Conservation (phyloP, 1,140 invertebrate species). For the Drosophila pandora region DNA sequence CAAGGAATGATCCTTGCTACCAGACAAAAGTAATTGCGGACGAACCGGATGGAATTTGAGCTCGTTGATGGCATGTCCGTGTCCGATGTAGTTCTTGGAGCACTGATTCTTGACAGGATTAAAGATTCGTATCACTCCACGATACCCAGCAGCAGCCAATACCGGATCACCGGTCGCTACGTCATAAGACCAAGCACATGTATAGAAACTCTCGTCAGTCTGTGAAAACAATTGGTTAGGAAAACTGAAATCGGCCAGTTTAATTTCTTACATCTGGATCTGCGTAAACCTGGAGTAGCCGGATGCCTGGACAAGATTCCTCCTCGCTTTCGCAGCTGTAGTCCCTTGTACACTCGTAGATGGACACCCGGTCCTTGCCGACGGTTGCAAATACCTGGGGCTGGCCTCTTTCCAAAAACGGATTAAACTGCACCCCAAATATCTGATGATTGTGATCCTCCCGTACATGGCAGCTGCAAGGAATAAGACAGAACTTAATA, state of each 20-base stretch:
- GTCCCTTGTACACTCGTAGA: slow-evolving; percentile 91
- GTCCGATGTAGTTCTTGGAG: slow-evolving; percentile 95
- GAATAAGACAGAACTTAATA: background rate
- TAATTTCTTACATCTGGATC: slow-evolving; percentile 92
- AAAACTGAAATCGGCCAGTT: background rate
- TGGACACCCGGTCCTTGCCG: slow-evolving; percentile 95
- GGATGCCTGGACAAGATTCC: slow-evolving; percentile 88
- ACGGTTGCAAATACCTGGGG: slow-evolving; percentile 96
- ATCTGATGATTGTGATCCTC: slow-evolving; percentile 97
- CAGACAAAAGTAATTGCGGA: slow-evolving; percentile 94
- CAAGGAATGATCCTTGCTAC: slow-evolving; percentile 97
- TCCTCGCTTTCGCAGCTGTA: slow-evolving; percentile 55
- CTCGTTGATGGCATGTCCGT: slow-evolving; percentile 95
- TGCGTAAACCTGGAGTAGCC: slow-evolving; percentile 94
- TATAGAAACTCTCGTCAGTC: slow-evolving; percentile 97
- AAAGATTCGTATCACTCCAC: slow-evolving; percentile 95
- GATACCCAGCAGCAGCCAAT: slow-evolving; percentile 94
- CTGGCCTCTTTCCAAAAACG: slow-evolving; percentile 92
- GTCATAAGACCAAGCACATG: slow-evolving; percentile 97
- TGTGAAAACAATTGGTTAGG: slow-evolving; percentile 12
- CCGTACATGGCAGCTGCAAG: slow-evolving; percentile 89
- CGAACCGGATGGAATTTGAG: slow-evolving; percentile 96
- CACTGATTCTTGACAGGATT: slow-evolving; percentile 93
- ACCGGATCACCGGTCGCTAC: slow-evolving; percentile 92
- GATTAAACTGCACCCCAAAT: slow-evolving; percentile 97